A percentile compares a stretch with the other conserved stretches of the same genome.
Evolutionary conservation across 2,888 invertebrate genomes (phyloP).

Genomic region (Mythimna pallens): DNA sequence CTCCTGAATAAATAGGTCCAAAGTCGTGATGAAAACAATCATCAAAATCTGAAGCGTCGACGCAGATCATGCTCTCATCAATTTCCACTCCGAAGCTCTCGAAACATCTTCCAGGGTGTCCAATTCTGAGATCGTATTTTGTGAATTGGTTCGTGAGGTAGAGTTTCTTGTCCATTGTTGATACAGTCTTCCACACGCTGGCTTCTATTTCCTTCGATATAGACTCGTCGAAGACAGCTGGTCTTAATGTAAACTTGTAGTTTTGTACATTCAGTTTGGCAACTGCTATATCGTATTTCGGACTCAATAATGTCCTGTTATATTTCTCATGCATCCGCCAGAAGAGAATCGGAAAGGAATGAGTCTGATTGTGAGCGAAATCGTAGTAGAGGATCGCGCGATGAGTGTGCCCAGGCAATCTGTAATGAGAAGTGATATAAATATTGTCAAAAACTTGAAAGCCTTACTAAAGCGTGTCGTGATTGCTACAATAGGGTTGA

Average conservation of each 20-base stretch:
- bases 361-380: constrained; percentile 74
- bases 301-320: constrained; percentile 63
- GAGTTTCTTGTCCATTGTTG: constrained; percentile 38
- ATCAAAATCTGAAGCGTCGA: constrained; percentile 14
- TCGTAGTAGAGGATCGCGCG: constrained; percentile 79
- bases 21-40: constrained; percentile 49
- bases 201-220: constrained; percentile 22
- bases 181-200: constrained; percentile 47
- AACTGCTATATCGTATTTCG: constrained; percentile 81
- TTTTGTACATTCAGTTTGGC: constrained; percentile 77
- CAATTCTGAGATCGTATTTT: constrained; percentile 31
- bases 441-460: not conserved
- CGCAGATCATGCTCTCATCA: constrained; percentile 42
- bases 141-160: constrained; percentile 50
- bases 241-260: constrained; percentile 48
- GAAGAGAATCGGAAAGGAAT: constrained; percentile 78
- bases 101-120: constrained; percentile 21
- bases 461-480: no score
- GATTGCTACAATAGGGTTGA: no score
- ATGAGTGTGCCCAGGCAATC: constrained; percentile 72
- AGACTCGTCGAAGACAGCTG: constrained; percentile 28
- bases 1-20: constrained; percentile 43
- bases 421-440: constrained; percentile 17
- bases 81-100: constrained; percentile 40
- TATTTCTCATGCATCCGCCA: constrained; percentile 83